Percentiles rank a stretch among this genome's conserved stretches.
phyloP scores from a whole-genome alignment of 1,140 invertebrate species.

The Dendroctonus valens region DNA sequence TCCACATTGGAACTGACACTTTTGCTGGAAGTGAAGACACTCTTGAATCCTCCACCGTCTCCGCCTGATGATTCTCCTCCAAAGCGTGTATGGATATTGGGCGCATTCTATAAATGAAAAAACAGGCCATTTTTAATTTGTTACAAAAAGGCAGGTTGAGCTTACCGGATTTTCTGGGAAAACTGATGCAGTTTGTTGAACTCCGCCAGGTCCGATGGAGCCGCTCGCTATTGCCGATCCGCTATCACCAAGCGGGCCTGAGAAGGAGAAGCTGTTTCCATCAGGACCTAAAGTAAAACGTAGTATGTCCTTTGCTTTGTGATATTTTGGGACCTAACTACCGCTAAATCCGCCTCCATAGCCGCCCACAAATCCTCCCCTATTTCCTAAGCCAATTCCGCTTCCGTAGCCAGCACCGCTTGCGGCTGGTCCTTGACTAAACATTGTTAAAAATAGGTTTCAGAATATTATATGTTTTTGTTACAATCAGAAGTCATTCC shows the following conservation, averaged over 20 bases:
- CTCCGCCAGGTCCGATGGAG: conserved; percentile 53
- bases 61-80: conserved; percentile 47
- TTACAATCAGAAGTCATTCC: too few species aligned
- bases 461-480: neutral
- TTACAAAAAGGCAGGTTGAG: conserved; percentile 4
- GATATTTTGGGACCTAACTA: neutral
- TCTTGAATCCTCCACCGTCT: conserved; percentile 49
- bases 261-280: conserved; percentile 17
- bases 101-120: conserved; percentile 53
- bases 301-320: too few species aligned
- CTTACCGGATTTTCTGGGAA: conserved; percentile 60
- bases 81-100: conserved; percentile 61
- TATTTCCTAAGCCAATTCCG: conserved; percentile 18
- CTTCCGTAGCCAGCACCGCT: conserved; percentile 16
- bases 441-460: conserved; percentile 7
- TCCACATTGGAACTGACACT: conserved; percentile 58
- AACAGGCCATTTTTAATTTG: neutral
- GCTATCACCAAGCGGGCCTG: conserved; percentile 18
- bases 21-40: conserved; percentile 65
- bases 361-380: conserved; percentile 21
- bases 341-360: conserved; percentile 25
- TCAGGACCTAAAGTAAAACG: conserved; percentile 19
- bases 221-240: conserved; percentile 48
- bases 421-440: neutral
- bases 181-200: conserved; percentile 57